Conservation (phyloP, 2,113 vertebrate genomes). For the Eulemur macaco region DNA sequence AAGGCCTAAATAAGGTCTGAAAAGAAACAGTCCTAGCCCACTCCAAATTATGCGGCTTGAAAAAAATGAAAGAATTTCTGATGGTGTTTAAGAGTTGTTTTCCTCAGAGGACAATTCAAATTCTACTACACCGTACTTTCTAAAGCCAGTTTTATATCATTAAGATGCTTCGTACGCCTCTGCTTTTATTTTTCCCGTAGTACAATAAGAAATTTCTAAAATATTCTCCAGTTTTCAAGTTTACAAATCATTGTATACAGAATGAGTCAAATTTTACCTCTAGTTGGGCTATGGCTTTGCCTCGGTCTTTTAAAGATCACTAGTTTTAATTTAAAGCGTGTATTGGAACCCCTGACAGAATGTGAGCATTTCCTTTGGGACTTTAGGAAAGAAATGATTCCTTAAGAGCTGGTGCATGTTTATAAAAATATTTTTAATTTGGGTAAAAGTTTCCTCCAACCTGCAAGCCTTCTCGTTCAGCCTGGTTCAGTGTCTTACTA, state of each 20-base stretch:
- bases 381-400: background rate
- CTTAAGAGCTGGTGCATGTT: background rate
- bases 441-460: background rate
- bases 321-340: background rate
- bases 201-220: slow-evolving; percentile 5
- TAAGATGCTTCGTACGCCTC: background rate
- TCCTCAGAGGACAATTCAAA: background rate
- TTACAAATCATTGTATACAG: slow-evolving; percentile 3
- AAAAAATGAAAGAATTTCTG: background rate
- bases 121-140: background rate
- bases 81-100: background rate
- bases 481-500: background rate
- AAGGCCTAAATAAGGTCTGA: slow-evolving; percentile 39
- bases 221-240: background rate
- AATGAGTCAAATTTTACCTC: background rate
- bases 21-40: background rate
- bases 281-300: background rate
- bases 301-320: background rate
- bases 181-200: background rate
- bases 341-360: background rate
- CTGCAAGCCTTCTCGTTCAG: background rate
- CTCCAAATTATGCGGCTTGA: background rate
- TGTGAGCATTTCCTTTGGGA: background rate
- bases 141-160: background rate
- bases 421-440: background rate